A percentile compares a stretch with the other conserved stretches of the same genome.
phyloP scores from a whole-genome alignment of 2,888 invertebrate genomes.

The Sphinx pinastri region DNA sequence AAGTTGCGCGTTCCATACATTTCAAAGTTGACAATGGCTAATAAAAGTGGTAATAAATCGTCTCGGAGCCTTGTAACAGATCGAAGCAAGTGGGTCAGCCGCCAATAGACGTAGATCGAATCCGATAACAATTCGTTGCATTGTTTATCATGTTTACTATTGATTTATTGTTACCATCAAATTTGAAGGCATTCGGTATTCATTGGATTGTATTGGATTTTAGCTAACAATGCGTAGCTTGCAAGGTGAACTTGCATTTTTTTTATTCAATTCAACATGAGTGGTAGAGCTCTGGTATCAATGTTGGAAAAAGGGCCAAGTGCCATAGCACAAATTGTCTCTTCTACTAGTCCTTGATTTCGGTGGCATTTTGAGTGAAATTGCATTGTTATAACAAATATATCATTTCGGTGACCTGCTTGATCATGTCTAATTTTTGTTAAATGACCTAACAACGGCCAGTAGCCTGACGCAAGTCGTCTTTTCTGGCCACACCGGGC shows the following conservation, averaged over 20 bases:
- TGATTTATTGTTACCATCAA: conserved; percentile 33
- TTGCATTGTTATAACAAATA: too few relatives aligned
- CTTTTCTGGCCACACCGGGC: too few relatives aligned
- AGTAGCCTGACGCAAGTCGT: too few relatives aligned
- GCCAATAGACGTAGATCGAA: conserved; percentile 36
- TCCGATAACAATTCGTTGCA: conserved; percentile 48
- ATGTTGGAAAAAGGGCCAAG: too few relatives aligned
- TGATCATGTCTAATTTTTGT: too few relatives aligned
- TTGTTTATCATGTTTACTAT: conserved; percentile 40
- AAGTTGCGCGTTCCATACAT: not conserved
- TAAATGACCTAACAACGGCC: too few relatives aligned
- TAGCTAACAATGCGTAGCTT: not conserved
- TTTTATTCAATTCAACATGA: too few relatives aligned
- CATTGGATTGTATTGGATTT: not conserved
- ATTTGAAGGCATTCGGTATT: not conserved
- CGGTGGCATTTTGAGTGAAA: too few relatives aligned
- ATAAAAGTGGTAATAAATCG: conserved; percentile 31
- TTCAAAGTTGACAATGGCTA: conserved; percentile 15
- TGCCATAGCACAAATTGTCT: too few relatives aligned
- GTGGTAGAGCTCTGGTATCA: too few relatives aligned
- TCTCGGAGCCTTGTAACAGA: conserved; percentile 40
- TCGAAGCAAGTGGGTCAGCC: conserved; percentile 40
- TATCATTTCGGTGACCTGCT: too few relatives aligned
- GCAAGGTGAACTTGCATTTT: not conserved
- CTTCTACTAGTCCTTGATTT: too few relatives aligned